phyloP scores from a whole-genome alignment of 2,797 vertebrate species.

The Gephyroberyx darwinii region DNA sequence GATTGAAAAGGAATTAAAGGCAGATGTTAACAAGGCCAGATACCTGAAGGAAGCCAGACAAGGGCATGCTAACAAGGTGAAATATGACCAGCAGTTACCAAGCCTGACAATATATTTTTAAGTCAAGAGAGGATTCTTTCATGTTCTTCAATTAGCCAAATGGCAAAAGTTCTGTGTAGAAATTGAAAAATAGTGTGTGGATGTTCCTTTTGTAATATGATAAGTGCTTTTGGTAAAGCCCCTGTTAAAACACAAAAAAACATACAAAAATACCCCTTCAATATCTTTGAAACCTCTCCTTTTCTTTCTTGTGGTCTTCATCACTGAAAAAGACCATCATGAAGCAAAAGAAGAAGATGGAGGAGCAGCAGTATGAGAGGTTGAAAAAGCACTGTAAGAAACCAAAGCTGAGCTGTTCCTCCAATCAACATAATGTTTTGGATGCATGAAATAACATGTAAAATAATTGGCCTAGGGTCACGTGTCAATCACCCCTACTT shows the following conservation, averaged over 20 bases:
- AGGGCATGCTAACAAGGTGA: not conserved
- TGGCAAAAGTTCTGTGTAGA: too few species aligned
- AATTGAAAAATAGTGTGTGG: too few species aligned
- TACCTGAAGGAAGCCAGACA: constrained; percentile 2
- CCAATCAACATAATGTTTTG: not conserved
- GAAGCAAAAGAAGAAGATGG: not conserved
- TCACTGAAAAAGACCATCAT: constrained; percentile 8
- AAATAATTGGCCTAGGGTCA: too few species aligned
- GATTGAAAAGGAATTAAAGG: constrained; percentile 10
- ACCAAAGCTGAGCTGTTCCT: not conserved
- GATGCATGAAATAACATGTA: too few species aligned
- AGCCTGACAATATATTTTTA: not conserved
- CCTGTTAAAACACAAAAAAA: too few species aligned
- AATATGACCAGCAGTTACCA: not conserved
- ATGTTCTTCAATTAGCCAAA: too few species aligned
- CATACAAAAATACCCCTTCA: too few species aligned
- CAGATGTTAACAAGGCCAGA: constrained; percentile 14
- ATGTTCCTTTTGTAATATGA: too few species aligned
- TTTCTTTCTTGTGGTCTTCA: not conserved
- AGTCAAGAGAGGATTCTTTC: too few species aligned
- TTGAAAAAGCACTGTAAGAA: not conserved
- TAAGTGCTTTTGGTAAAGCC: too few species aligned
- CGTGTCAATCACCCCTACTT: not conserved
- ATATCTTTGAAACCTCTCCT: not conserved
- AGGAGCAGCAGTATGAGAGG: not conserved